Conservation (phyloP, 2,797 vertebrate genomes). For the Chloroceryle inda region DNA sequence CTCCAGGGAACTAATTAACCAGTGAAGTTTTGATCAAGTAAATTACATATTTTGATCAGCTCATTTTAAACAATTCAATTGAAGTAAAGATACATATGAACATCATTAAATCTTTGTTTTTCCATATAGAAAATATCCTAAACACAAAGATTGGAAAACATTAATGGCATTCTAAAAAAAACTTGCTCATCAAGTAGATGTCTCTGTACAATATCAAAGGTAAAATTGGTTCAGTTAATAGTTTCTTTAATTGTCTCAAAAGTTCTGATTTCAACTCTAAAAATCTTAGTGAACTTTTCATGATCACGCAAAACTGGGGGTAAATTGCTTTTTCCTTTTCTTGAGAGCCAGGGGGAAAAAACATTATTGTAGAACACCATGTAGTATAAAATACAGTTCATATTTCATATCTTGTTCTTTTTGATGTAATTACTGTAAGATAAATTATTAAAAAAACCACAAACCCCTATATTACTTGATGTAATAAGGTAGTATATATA, state of each 20-base stretch:
- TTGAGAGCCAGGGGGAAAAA: neutral
- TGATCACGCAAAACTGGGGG: neutral
- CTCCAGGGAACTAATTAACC: slow-evolving; percentile 71
- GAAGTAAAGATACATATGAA: slow-evolving; percentile 49
- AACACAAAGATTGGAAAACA: slow-evolving; percentile 48
- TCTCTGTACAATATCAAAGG: slow-evolving; percentile 36
- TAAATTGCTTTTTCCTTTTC: neutral
- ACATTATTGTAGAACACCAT: neutral
- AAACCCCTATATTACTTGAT: neutral
- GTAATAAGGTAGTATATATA: neutral
- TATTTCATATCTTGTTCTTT: neutral
- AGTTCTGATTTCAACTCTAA: neutral
- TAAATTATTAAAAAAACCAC: neutral
- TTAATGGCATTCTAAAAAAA: slow-evolving; percentile 52
- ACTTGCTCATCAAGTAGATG: slow-evolving; percentile 41
- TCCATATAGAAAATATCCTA: slow-evolving; percentile 23
- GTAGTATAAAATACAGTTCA: neutral
- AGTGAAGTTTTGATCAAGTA: slow-evolving; percentile 46
- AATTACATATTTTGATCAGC: slow-evolving; percentile 63
- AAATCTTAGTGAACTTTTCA: neutral
- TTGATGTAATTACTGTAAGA: neutral
- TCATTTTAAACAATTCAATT: neutral
- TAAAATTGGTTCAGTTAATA: slow-evolving; percentile 15
- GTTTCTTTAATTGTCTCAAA: slow-evolving; percentile 10
- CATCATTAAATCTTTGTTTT: slow-evolving; percentile 41